Conservation (phyloP, 35 echinoderm and acorn worm species). For the Patiria miniata region DNA sequence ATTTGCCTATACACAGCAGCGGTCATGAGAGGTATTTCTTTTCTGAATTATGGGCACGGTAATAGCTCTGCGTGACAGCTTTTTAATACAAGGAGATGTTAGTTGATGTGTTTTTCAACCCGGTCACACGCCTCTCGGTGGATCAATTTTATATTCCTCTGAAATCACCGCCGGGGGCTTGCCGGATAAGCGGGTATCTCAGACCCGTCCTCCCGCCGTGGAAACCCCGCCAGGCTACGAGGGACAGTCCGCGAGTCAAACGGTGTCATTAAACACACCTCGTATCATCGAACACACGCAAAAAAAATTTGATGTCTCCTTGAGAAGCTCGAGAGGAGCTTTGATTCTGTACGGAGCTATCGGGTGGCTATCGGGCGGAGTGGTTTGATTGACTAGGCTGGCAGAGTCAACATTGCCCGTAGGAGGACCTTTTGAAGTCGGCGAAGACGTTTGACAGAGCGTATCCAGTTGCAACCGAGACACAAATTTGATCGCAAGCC, state of each 20-base stretch:
- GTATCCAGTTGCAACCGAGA: too few relatives aligned
- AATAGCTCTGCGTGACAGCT: neutral
- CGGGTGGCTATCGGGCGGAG: neutral
- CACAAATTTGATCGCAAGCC: too few relatives aligned
- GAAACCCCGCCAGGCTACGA: neutral
- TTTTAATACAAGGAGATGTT: neutral
- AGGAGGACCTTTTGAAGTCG: slow-evolving; percentile 6
- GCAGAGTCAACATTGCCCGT: slow-evolving; percentile 1
- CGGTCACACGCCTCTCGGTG: neutral
- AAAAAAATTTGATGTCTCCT: neutral
- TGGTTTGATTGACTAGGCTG: neutral
- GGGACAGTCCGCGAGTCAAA: slow-evolving; percentile 8
- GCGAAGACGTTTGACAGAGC: neutral
- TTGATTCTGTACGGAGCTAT: neutral
- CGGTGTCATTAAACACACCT: slow-evolving; percentile 3
- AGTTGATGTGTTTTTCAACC: neutral
- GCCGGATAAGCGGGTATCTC: slow-evolving; percentile 7
- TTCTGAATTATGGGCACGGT: neutral
- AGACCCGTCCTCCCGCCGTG: neutral
- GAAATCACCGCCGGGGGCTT: neutral
- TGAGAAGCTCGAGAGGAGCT: neutral
- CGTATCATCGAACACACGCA: neutral
- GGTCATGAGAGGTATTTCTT: too few relatives aligned
- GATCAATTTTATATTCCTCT: neutral
- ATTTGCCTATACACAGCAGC: too few relatives aligned